phyloP scores from a whole-genome alignment of 2,888 invertebrate genomes.

The Eupsilia transversa region DNA sequence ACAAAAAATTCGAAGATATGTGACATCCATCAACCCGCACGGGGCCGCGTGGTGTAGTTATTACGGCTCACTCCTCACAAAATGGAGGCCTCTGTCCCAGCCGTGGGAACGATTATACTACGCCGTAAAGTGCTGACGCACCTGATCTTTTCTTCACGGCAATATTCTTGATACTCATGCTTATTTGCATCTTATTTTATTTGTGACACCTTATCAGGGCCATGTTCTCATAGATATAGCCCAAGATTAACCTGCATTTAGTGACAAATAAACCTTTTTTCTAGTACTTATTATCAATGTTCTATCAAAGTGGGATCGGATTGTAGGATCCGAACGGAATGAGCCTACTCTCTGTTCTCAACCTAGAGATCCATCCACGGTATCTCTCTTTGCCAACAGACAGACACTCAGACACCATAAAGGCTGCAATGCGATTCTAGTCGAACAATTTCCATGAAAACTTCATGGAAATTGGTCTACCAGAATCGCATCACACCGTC shows the following conservation, averaged over 20 bases:
- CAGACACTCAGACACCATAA: neutral
- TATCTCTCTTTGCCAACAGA: neutral
- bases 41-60: neutral
- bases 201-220: conserved; percentile 1
- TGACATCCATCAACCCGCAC: neutral
- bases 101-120: neutral
- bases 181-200: conserved; percentile 5
- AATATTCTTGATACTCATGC: neutral
- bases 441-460: too few species aligned
- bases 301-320: neutral
- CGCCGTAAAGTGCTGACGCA: neutral
- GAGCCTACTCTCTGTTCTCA: neutral
- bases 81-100: neutral
- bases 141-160: neutral
- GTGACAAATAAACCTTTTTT: too few species aligned
- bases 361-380: neutral
- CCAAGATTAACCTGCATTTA: neutral
- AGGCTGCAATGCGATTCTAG: too few species aligned
- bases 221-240: neutral
- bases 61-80: neutral
- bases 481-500: too few species aligned
- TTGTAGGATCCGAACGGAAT: neutral
- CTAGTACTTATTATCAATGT: neutral
- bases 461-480: too few species aligned
- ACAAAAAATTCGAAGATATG: neutral